Base-by-base conservation (phyloP, 2,888 invertebrate genomes). In the Rhabditoides inermis region DNA sequence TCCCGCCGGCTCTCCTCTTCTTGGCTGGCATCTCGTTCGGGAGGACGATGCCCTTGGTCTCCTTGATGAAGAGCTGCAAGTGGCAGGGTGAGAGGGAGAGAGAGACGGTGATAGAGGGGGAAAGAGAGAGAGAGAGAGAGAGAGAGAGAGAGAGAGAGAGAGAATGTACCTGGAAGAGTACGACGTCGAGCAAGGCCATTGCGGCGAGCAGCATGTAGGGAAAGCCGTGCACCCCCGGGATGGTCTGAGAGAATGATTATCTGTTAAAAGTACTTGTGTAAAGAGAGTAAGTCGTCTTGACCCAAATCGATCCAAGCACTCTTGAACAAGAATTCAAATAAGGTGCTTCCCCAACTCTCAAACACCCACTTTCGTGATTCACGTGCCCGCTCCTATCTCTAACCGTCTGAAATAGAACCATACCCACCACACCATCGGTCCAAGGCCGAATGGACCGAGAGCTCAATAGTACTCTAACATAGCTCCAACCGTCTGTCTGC, bases 161-260 rank as follows among this genome's bases (percentile, higher is more conserved):
- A 15, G 32, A 32, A 15, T 10, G 32, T 7, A 15, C 42, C 3
- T 57, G 53, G 56, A 59, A 62, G 2, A 60, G 40, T 2, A 58
- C 27, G 1, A 64, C 56, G 27, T 60, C 58, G 15, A 57, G 22
- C 25, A 58, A 45, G 28, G 56, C 60, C 3, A 62, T 36, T 1
- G 58, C 18, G 1, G 53, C 49, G n/a, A 64, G 53, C n/a, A 64
- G 48, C 7, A 64, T 30, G 35, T 61, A 64, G 0, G 56, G 57
- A 26, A 53, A 57, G 1, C 64, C 60, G 7, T 10, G 3, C 12
- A 51, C 20, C 5, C 32, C 23, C n/a, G n/a, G n/a, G n/a, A n/a
- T n/a, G n/a, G n/a, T n/a, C n/a, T n/a, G n/a, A n/a, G 1, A 20
- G 37, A 49, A n/a, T 27, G 25, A 18, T 27, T 15, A 40, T 40